Conservation (phyloP, 2,797 vertebrate species). For the Halcyon leucocephala region DNA sequence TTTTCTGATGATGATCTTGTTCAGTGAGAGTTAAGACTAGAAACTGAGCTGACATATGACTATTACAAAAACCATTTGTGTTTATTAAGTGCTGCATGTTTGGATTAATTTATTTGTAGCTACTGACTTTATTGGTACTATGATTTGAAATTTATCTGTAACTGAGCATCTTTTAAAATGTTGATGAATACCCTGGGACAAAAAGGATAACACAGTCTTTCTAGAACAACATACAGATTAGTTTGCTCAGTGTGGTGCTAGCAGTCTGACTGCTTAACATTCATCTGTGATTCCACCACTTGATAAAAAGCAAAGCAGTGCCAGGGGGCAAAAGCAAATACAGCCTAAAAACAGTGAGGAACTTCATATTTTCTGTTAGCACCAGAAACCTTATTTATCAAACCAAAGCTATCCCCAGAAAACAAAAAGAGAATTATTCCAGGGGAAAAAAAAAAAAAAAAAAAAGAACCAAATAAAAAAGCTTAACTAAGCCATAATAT, state of each 20-base stretch:
- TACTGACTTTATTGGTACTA: background rate
- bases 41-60: background rate
- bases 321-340: background rate
- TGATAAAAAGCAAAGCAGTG: background rate
- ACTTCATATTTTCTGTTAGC: background rate
- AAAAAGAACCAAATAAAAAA: background rate
- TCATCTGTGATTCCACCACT: background rate
- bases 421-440: background rate
- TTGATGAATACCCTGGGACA: background rate
- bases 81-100: background rate
- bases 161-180: background rate
- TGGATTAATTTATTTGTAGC: background rate
- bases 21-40: background rate
- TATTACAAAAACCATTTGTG: background rate
- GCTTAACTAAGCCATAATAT: fast-evolving
- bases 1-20: background rate
- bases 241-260: background rate
- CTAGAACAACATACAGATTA: background rate
- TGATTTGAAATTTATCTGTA: background rate
- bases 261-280: background rate
- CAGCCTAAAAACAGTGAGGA: background rate
- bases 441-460: too few relatives aligned
- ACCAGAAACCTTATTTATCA: background rate
- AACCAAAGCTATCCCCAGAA: background rate
- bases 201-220: background rate